Evolutionary conservation across 2,888 invertebrate genomes (phyloP).

Genomic region (Drosophila setosimentum): DNA sequence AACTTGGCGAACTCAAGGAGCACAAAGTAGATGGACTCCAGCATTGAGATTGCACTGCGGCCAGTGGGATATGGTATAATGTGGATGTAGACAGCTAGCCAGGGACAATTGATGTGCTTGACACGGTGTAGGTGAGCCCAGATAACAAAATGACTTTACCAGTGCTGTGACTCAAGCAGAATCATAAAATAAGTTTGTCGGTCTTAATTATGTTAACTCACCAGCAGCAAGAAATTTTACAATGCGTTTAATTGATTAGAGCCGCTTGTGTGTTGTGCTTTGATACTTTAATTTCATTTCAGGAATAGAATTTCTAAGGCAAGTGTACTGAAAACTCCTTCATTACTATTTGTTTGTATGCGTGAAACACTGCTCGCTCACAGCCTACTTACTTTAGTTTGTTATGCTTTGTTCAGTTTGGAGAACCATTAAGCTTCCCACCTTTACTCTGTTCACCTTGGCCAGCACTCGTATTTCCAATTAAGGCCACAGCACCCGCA

Average conservation of each 20-base stretch:
- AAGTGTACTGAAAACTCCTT: background rate
- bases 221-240: conserved; percentile 30
- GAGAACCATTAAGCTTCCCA: background rate
- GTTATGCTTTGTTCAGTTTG: background rate
- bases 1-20: conserved; percentile 57
- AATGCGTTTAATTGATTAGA: conserved; percentile 53
- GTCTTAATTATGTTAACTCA: conserved; percentile 34
- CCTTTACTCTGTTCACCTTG: background rate
- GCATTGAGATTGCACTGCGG: conserved; percentile 42
- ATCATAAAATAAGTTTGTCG: background rate
- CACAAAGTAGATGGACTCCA: conserved; percentile 51
- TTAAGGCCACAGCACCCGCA: conserved; percentile 48
- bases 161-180: conserved; percentile 28
- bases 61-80: conserved; percentile 29
- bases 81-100: conserved; percentile 20
- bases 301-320: conserved; percentile 35
- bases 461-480: conserved; percentile 36
- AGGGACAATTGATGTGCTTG: conserved; percentile 40
- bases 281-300: conserved; percentile 75
- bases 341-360: background rate
- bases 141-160: conserved; percentile 42
- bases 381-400: conserved; percentile 14
- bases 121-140: conserved; percentile 47
- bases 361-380: background rate
- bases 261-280: conserved; percentile 43